A percentile compares a stretch with the other conserved stretches of the same genome.
Conservation (phyloP, 1,140 invertebrate genomes). For the Plectrocnemia conspersa region DNA sequence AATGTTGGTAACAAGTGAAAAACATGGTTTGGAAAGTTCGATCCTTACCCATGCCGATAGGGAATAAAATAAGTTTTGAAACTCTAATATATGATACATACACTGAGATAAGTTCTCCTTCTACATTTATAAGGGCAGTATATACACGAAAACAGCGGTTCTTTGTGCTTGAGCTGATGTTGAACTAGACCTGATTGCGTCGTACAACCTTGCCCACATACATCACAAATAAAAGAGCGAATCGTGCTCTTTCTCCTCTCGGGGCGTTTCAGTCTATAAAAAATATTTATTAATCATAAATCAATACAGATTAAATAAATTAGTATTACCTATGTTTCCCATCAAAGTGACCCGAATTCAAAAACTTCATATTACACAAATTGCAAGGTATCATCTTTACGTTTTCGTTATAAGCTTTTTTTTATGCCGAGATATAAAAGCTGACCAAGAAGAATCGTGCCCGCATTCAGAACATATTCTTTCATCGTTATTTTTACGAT, state of each 20-base stretch:
- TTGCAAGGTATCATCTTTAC: conserved; percentile 24
- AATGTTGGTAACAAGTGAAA: too few relatives aligned
- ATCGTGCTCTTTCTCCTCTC: conserved; percentile 14
- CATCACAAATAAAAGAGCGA: conserved; percentile 24
- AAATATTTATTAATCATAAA: neutral
- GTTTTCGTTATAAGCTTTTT: conserved; percentile 18
- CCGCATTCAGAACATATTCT: conserved; percentile 29
- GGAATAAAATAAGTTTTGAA: neutral
- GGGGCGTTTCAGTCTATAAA: conserved; percentile 26
- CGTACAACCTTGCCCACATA: conserved; percentile 27
- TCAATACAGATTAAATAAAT: neutral
- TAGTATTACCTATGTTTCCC: conserved; percentile 22
- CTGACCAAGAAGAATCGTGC: conserved; percentile 21
- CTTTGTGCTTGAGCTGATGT: conserved; percentile 17
- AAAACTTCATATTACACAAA: conserved; percentile 27
- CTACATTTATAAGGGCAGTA: conserved; percentile 26
- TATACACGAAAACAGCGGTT: conserved; percentile 19
- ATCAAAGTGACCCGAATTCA: conserved; percentile 31
- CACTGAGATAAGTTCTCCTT: conserved; percentile 24
- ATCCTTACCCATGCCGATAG: too few relatives aligned
- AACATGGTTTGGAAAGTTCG: too few relatives aligned
- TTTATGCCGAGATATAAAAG: conserved; percentile 24
- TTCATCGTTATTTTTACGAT: conserved; percentile 5
- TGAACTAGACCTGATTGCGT: conserved; percentile 25
- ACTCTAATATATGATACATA: neutral